Evolutionary conservation across 2,888 invertebrate species (phyloP).

Genomic region (Caenorhabditis parvicauda): DNA sequence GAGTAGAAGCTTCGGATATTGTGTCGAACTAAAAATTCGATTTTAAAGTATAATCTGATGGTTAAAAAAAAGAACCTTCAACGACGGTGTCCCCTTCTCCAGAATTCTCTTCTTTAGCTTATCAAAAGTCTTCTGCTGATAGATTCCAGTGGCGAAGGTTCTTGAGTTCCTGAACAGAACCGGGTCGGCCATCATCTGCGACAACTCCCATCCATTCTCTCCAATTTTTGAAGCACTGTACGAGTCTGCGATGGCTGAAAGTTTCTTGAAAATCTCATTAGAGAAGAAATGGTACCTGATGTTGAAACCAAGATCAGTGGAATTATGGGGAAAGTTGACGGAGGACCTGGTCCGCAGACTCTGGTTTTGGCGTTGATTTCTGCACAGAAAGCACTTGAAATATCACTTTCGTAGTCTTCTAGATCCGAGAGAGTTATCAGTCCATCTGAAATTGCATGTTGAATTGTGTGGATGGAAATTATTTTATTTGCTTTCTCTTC

Average conservation of each 20-base stretch:
- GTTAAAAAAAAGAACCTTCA: too few species aligned
- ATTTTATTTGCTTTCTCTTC: constrained; percentile 1
- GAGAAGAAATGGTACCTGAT: constrained; percentile 6
- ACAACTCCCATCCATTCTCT: constrained; percentile 7
- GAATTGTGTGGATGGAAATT: neutral
- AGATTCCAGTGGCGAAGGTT: constrained; percentile 15
- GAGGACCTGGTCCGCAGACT: constrained; percentile 30
- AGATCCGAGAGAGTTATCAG: constrained; percentile 21
- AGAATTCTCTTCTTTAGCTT: too few species aligned
- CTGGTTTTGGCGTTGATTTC: constrained; percentile 14
- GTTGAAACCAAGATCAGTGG: constrained; percentile 12
- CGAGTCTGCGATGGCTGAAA: constrained; percentile 12
- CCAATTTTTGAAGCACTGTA: constrained; percentile 20
- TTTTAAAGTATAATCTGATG: too few species aligned
- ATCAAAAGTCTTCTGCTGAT: too few species aligned
- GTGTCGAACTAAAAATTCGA: too few species aligned
- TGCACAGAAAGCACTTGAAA: constrained; percentile 10
- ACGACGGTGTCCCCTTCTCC: too few species aligned
- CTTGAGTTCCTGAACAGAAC: constrained; percentile 11
- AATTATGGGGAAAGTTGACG: constrained; percentile 23
- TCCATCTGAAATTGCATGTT: constrained; percentile 11
- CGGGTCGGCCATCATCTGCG: constrained; percentile 19
- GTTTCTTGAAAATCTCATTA: neutral
- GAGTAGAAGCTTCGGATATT: constrained; percentile 19
- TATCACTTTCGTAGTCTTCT: constrained; percentile 30